A percentile compares a stretch with the other conserved stretches of the same genome.
phyloP scores from a whole-genome alignment of 2,888 invertebrate species.

The Macropis europaea region DNA sequence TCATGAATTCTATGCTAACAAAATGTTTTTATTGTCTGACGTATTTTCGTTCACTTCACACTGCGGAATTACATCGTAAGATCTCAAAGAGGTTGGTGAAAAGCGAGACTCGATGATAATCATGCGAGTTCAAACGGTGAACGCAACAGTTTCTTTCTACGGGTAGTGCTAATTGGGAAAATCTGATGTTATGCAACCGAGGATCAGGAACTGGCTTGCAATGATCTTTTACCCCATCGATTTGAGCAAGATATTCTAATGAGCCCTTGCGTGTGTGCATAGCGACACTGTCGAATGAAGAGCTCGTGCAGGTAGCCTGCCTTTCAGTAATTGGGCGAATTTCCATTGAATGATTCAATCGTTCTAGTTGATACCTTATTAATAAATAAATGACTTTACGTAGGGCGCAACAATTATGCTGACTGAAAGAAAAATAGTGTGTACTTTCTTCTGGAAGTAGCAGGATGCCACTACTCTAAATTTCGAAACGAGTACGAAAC shows the following conservation, averaged over 20 bases:
- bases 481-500: no score
- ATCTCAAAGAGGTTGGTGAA: not conserved
- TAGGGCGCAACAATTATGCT: not conserved
- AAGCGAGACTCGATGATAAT: not conserved
- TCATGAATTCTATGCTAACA: no score
- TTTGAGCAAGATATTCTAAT: slow-evolving; percentile 7
- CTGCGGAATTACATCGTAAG: no score
- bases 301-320: slow-evolving; percentile 8
- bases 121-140: not conserved
- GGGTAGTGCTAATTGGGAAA: not conserved
- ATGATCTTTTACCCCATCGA: slow-evolving; percentile 29
- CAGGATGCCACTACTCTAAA: no score
- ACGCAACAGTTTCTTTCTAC: not conserved
- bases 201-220: not conserved
- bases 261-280: not conserved
- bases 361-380: not conserved
- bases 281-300: slow-evolving; percentile 1
- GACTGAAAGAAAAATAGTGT: no score
- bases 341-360: slow-evolving; percentile 5
- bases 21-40: no score
- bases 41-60: no score
- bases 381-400: not conserved
- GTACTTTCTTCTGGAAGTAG: no score
- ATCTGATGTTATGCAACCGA: not conserved
- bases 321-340: not conserved